Evolutionary conservation across 2,797 vertebrate species (phyloP), one percentile per base, ranked within the genome.

Genomic region (Sebastes steindachneri): DNA sequence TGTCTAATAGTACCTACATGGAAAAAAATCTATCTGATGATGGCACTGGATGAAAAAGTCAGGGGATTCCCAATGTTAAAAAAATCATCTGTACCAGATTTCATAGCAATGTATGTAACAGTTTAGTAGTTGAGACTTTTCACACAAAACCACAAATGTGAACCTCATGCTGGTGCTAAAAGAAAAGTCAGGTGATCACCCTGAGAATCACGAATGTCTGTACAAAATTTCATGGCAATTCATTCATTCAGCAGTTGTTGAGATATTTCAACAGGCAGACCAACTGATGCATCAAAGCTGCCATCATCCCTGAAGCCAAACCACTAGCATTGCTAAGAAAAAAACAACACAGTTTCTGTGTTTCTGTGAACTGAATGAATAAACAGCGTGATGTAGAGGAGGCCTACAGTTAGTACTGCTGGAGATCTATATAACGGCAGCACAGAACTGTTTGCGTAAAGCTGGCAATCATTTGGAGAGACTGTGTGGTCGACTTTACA

Each of bases 321-420:
- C 35, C 45, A 3, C 19, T 63, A n/a, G 55, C 60, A 28, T 29
- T 45, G 28, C 64, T 53, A 12, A 76, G 68, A 81, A 65, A 66
- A 54, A 68, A 68, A 60, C 29, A 72, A 1, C 2, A 33, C 19
- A 29, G 25, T 37, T 12, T 70, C 53, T 23, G 3, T 62, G 25
- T 69, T 68, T 64, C 59, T 79, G 33, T 66, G 35, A 63, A 23
- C 15, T 67, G 67, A 62, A 77, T 72, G 7, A 80, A 70, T 53
- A 26, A 65, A 33, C 26, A 72, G 28, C 4, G 28, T 51, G 33
- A 41, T 81, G 48, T 73, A 28, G 53, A 66, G 19, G 31, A 64
- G 10, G 45, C 8, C 14, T 58, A 9, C 9, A 55, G 62, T 65
- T 67, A 19, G 48, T n/a, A 54, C 9, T 1, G 2, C 14, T 12